These are phyloP conservation scores for Apis laboriosa DNA, from an alignment of 1,140 invertebrate genomes.

Conservation along the genomic window DNA sequence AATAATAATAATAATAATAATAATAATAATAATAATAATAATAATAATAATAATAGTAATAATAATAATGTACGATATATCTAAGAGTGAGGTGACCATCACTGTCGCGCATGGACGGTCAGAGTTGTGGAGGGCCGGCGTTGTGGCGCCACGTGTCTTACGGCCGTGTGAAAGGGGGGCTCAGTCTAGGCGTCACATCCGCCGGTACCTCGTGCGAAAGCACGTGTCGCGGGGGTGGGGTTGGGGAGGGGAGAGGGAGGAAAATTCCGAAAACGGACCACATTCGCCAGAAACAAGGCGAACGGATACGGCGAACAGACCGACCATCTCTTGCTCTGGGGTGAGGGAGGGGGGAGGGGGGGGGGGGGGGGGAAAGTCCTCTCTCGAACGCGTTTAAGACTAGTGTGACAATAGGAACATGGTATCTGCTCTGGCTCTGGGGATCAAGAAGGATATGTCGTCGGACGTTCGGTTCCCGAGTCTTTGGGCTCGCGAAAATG, in stretches of 20 bases:
- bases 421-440: conserved; percentile 70
- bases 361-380: neutral
- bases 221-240: conserved; percentile 24
- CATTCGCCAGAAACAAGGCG: too few species aligned
- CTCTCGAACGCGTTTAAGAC: conserved; percentile 77
- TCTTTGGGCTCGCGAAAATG: conserved; percentile 43
- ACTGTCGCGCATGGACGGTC: conserved; percentile 76
- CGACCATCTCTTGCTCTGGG: neutral
- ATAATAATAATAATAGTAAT: neutral
- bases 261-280: neutral
- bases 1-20: too few species aligned
- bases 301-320: neutral
- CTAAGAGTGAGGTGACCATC: conserved; percentile 73
- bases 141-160: conserved; percentile 72
- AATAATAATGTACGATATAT: conserved; percentile 49
- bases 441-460: conserved; percentile 67
- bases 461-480: conserved; percentile 27
- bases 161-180: conserved; percentile 64
- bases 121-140: conserved; percentile 67
- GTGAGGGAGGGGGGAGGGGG: neutral
- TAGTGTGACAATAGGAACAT: conserved; percentile 81
- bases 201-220: conserved; percentile 48
- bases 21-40: too few species aligned
- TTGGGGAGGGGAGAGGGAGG: too few species aligned
- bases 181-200: conserved; percentile 75